A percentile compares a stretch with the other conserved stretches of the same genome.
Evolutionary conservation across 2,113 vertebrate species (phyloP).

Genomic region (Hemibagrus wyckioides): DNA sequence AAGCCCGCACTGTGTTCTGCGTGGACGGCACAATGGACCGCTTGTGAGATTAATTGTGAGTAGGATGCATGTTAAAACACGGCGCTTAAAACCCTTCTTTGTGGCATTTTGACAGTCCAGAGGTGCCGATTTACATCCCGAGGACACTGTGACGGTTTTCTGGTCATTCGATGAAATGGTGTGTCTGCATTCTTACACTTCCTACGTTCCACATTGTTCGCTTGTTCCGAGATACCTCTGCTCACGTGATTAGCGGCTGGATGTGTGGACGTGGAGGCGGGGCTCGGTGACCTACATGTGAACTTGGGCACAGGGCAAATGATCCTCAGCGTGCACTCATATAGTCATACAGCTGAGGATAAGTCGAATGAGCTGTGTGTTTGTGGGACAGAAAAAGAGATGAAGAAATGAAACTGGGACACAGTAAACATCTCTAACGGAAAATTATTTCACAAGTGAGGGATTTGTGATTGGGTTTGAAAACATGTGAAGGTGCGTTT

Average conservation of each 20-base stretch:
- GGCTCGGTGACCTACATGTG: constrained; percentile 62
- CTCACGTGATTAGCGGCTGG: constrained; percentile 33
- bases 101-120: constrained; percentile 72
- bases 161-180: constrained; percentile 70
- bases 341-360: background rate
- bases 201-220: constrained; percentile 74
- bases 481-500: background rate
- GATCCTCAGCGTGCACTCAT: background rate
- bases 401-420: background rate
- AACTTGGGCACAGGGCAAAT: constrained; percentile 62
- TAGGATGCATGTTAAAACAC: constrained; percentile 75
- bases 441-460: background rate
- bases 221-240: constrained; percentile 71
- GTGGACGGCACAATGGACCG: constrained; percentile 74
- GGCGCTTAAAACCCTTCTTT: constrained; percentile 75
- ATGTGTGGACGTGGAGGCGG: constrained; percentile 27
- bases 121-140: constrained; percentile 77
- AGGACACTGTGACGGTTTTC: constrained; percentile 71
- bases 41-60: constrained; percentile 78
- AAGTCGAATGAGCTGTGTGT: constrained; percentile 5
- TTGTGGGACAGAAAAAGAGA: constrained; percentile 4
- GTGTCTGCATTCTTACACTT: constrained; percentile 74
- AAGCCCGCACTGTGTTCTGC: constrained; percentile 75
- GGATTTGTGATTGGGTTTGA: background rate
- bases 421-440: background rate